Base-by-base conservation (phyloP, 37 sponge, comb jelly and placozoan genomes). In the Diacarnus erythraeanus region DNA sequence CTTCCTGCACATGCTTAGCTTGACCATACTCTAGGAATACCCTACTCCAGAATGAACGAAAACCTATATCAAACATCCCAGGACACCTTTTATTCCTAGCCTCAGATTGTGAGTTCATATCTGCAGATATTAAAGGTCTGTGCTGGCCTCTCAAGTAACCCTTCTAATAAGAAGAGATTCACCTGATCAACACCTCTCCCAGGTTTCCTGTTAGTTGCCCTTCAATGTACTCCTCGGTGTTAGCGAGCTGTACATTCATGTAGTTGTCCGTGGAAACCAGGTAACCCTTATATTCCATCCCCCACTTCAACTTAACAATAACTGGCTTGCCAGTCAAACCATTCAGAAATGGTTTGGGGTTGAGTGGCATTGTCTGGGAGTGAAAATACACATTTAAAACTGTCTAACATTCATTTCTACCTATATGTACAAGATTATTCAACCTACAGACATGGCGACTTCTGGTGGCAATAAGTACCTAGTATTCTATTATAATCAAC, bases 261-360 rank as follows among this genome's bases (percentile, higher is more conserved):
- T 98, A 98, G 42, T 73, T 86, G 83, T 98, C 99, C 2, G 94
- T 92, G 35, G 99, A 96, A 17, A 98, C 94, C 39, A 98, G 86
- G 75, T 83, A 96, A 0, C 99, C 99, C 70, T 96, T 96, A 76
- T 98, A 98, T 80, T 98, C 99, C 99, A 98, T 98, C 0, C 99
- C 99, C 99, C 99, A 98, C 59, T 98, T 98, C 64, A 98, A 76
- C 76, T 98, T 98, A 18, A 96, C 96, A 2, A 96, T 77, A n/a
- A 98, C 96, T 5, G 99, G 90, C 77, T 98, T 96, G 2, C 99
- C 99, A 38, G 99, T 98, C 60, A 98, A 83, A 33, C 92, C 91
- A 65, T 88, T 95, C 68, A 98, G 87, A 80, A 94, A 98, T 39
- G 99, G 99, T 80, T 98, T 98, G 29, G 99, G 99, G 83, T 98